Evolutionary conservation across 23 tunicate species (phyloP), one percentile per base, ranked within the genome.

Genomic region (Diplosoma virens): DNA sequence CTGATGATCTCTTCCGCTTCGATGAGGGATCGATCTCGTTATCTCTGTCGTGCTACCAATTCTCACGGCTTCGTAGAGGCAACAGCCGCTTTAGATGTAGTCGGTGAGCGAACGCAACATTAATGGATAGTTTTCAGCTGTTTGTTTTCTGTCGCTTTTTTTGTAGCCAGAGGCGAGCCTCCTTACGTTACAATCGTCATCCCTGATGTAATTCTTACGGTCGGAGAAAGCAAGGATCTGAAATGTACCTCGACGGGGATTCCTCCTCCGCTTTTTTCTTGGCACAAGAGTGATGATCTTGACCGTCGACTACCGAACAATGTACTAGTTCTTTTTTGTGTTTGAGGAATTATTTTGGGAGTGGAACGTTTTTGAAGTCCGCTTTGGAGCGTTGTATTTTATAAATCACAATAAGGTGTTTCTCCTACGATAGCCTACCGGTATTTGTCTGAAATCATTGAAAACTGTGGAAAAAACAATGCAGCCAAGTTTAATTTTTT

Each of bases 31-130:
- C 53, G 71, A 34, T 74, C 86, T 0, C 27, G 74, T 11, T 90
- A 79, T 56, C 41, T 30, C 31, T 90, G 97, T 56, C 58, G 86
- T 25, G 97, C 97, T 4, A 55, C 89, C 0, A 90, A 90, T 35
- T 32, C 63, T 37, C 83, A 79, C n/a, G 97, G 97, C 17, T 60
- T 50, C 18, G 82, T 80, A 32, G 97, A 90, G 68, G 97, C 90
- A 3, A 70, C 86, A 30, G 97, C 81, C 4, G 72, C 81, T 25
- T 79, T 90, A 1, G 90, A 90, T 24, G 86, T 90, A 3, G 60
- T 55, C 25, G 97, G 97, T 76, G 7, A 65, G 75, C 55, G 4
- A 25, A 20, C 59, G 25, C 60, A 9, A 35, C 4, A 9, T n/a
- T 58, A 6, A n/a, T 20, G 24, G 20, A 20, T 58, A 58, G 6